phyloP scores from a whole-genome alignment of 2,113 vertebrate species.

The Calyptommatus sinebrachiatus region DNA sequence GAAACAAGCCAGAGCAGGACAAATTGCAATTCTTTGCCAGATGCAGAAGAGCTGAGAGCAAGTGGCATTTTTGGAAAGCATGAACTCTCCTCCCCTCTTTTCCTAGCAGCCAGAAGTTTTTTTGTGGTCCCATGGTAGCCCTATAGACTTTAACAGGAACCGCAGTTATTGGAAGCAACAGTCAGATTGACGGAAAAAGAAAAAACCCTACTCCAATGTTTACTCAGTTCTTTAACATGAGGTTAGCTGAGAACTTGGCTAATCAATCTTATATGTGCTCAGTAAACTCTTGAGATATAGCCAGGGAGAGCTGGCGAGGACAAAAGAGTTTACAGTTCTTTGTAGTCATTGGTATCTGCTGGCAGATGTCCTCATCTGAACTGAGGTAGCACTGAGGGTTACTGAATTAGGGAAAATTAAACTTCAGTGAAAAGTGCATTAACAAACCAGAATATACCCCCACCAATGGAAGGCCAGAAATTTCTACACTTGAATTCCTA shows the following conservation, averaged over 20 bases:
- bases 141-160: conserved; percentile 28
- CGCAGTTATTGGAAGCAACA: conserved; percentile 32
- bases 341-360: conserved; percentile 49
- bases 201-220: conserved; percentile 1
- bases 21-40: too few relatives aligned
- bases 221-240: conserved; percentile 34
- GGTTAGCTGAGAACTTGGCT: conserved; percentile 42
- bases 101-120: too few relatives aligned
- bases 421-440: not conserved
- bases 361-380: conserved; percentile 47
- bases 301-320: conserved; percentile 53
- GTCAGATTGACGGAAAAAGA: not conserved
- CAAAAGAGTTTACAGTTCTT: conserved; percentile 39
- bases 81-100: not conserved
- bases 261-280: conserved; percentile 10
- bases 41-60: not conserved
- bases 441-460: not conserved
- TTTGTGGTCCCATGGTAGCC: not conserved
- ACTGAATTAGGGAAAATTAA: conserved; percentile 3
- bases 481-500: not conserved
- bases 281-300: conserved; percentile 46
- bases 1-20: too few relatives aligned
- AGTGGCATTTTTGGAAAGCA: not conserved
- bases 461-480: not conserved
- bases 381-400: not conserved